phyloP scores from a whole-genome alignment of 2,888 invertebrate genomes.

The Colletes collaris region DNA sequence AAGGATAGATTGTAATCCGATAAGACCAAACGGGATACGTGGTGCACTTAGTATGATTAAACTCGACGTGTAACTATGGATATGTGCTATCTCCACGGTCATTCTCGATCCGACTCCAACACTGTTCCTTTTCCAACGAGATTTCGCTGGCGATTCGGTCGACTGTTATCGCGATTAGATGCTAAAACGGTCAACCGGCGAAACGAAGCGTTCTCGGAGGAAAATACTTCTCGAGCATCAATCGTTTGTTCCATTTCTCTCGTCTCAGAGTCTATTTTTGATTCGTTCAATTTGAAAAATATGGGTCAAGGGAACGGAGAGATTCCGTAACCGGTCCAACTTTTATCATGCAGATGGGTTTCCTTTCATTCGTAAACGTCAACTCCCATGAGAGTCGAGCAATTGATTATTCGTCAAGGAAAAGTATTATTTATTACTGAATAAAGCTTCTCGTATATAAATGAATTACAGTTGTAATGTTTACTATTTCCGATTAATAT shows the following conservation, averaged over 20 bases:
- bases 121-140: slow-evolving; percentile 12
- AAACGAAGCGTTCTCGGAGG: background rate
- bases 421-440: background rate
- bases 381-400: background rate
- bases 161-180: slow-evolving; percentile 41
- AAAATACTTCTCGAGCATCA: slow-evolving; percentile 34
- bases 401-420: background rate
- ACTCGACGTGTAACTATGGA: slow-evolving; percentile 67
- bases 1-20: slow-evolving; percentile 69
- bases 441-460: no score
- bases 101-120: slow-evolving; percentile 5
- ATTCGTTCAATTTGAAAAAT: slow-evolving; percentile 27
- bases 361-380: background rate
- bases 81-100: slow-evolving; percentile 28
- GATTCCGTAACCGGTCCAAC: no score
- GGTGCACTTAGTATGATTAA: slow-evolving; percentile 78
- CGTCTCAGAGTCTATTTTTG: slow-evolving; percentile 21
- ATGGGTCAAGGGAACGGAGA: slow-evolving; percentile 6
- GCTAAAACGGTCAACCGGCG: slow-evolving; percentile 36
- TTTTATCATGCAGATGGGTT: no score
- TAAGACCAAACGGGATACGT: slow-evolving; percentile 67
- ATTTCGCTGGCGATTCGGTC: slow-evolving; percentile 13
- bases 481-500: no score
- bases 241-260: slow-evolving; percentile 32
- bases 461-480: no score